Percentiles rank a stretch among this genome's conserved stretches.
phyloP scores from a whole-genome alignment of 2,888 invertebrate species.

The Hypomecis atomaria region DNA sequence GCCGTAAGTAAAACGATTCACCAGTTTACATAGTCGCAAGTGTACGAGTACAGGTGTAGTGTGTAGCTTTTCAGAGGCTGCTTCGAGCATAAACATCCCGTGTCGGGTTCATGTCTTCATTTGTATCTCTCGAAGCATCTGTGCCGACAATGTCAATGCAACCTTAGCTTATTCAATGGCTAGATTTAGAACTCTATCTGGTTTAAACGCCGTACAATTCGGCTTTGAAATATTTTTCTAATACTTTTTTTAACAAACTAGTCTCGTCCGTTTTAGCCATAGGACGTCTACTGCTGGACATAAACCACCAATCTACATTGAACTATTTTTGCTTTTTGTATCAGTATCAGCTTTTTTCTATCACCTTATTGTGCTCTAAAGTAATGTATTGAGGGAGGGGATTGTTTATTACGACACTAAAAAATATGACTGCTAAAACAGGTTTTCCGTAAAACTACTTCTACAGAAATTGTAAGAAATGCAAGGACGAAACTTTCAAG shows the following conservation, averaged over 20 bases:
- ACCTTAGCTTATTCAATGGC: conserved; percentile 67
- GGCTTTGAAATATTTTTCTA: not conserved
- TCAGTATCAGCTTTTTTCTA: no score
- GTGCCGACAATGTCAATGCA: conserved; percentile 67
- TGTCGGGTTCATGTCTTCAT: conserved; percentile 75
- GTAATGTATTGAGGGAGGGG: no score
- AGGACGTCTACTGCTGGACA: no score
- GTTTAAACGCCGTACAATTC: not conserved
- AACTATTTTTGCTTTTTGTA: no score
- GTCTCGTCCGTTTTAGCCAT: no score
- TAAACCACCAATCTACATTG: no score
- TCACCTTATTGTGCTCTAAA: no score
- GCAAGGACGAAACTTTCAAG: not conserved
- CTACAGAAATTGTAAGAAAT: conserved; percentile 11
- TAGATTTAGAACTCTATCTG: conserved; percentile 38
- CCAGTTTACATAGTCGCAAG: not conserved
- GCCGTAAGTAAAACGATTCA: not conserved
- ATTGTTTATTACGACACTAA: no score
- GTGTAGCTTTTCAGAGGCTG: not conserved
- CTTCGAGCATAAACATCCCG: conserved; percentile 67
- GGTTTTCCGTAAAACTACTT: not conserved
- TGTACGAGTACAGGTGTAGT: no score
- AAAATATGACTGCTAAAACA: no score
- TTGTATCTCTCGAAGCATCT: conserved; percentile 69
- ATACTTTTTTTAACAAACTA: not conserved